Percentiles rank a stretch among this genome's conserved stretches.
Conservation (phyloP, 2,113 vertebrate species). For the Tauraco erythrolophus region DNA sequence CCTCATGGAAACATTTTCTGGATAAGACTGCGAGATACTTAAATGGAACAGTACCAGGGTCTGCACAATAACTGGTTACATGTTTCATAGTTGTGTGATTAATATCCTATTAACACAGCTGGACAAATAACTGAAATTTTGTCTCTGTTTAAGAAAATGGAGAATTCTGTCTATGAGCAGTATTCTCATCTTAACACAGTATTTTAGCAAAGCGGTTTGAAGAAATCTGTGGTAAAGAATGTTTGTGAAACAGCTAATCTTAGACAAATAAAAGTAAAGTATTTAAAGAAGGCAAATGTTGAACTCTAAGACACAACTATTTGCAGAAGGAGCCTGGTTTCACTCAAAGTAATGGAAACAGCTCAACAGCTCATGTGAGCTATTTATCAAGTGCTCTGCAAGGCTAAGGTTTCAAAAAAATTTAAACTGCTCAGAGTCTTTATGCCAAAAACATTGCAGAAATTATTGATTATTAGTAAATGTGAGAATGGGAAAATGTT, state of each 20-base stretch:
- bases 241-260: slow-evolving; percentile 37
- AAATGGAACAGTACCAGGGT: neutral
- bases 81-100: neutral
- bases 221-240: neutral
- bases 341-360: slow-evolving; percentile 32
- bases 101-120: neutral
- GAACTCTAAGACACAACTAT: neutral
- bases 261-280: slow-evolving; percentile 20
- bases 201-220: neutral
- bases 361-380: neutral
- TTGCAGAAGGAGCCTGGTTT: slow-evolving; percentile 41
- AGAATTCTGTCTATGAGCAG: neutral
- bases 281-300: slow-evolving; percentile 38
- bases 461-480: neutral
- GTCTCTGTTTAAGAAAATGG: neutral
- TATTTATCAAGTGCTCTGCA: slow-evolving; percentile 18
- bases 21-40: neutral
- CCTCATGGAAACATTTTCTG: neutral
- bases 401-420: neutral
- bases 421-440: neutral
- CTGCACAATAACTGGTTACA: neutral
- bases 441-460: neutral
- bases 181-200: neutral
- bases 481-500: neutral
- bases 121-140: neutral